Evolutionary conservation across 1,140 invertebrate species (phyloP).

Genomic region (Aricia agestis): DNA sequence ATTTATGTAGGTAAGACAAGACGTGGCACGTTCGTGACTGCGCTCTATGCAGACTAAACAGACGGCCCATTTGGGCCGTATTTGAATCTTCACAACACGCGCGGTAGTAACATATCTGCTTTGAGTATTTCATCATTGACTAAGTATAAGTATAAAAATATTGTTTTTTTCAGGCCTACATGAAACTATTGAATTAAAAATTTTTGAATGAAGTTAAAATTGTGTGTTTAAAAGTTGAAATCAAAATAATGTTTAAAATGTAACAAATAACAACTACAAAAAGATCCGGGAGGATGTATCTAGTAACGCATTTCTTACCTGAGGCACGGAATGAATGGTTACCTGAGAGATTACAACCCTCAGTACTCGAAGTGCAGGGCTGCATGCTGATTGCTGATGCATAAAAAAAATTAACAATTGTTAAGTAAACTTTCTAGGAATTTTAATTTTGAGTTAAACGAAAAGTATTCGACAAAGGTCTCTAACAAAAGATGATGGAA

Average conservation of each 20-base stretch:
- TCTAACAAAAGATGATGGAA: not conserved
- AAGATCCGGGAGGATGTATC: not conserved
- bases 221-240: too few species aligned
- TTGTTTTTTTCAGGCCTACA: too few species aligned
- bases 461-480: not conserved
- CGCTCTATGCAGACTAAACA: too few species aligned
- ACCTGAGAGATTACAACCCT: slow-evolving; percentile 8
- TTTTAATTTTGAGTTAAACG: not conserved
- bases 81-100: too few species aligned
- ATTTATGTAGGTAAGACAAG: too few species aligned
- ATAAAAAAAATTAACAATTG: not conserved
- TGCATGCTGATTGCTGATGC: not conserved
- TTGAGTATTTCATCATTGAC: too few species aligned
- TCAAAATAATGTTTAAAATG: not conserved
- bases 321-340: not conserved
- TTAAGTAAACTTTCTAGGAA: slow-evolving; percentile 7
- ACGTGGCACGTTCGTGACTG: too few species aligned
- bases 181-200: too few species aligned
- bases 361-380: not conserved
- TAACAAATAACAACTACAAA: not conserved
- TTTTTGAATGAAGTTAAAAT: too few species aligned
- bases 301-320: not conserved
- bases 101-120: too few species aligned
- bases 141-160: too few species aligned
- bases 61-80: too few species aligned